Base-by-base conservation (phyloP, 2,797 vertebrate genomes). In the Mareca penelope region DNA sequence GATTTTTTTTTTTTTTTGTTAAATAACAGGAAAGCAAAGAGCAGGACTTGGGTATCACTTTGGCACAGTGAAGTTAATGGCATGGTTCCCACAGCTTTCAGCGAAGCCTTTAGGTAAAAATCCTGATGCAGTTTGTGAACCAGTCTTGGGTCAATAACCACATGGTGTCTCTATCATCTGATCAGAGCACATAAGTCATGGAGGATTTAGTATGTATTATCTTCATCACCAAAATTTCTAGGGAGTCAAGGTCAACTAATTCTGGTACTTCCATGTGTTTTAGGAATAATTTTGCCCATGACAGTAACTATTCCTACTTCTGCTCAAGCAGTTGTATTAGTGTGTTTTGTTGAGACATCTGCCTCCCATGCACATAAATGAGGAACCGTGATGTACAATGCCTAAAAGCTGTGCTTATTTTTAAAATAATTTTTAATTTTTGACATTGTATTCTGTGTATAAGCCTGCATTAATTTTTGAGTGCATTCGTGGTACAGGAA, bases 351-450 rank as follows among this genome's bases (percentile, higher is more conserved):
- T 63, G 37, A 77, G 42, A 84, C 16, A 2, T 19, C 22, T 65
- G 29, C 64, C 48, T 80, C 60, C 46, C 15, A 1, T 80, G 37
- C 16, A 35, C 68, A 9, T 60, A 91, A 77, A 46, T 68, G 57
- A 89, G 72, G 61, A 92, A 85, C 26, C 57, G 29, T 69, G 37
- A 48, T 79, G 29, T 39, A 55, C 71, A 88, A 83, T 72, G 53
- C 57, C 26, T 64, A 88, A 86, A 50, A 92, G 69, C 28, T 57
- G 39, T 79, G 44, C 52, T 92, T 90, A 35, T 75, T 95, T 91
- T 83, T 37, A 88, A 83, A 50, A n/a, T 80, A 48, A 93, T 63
- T 12, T 12, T 85, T 73, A 88, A 64, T 69, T 92, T 83, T 89
- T 1, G 10, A n/a, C 10, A 80, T 91, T 16, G 17, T 70, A 24